Conservation (phyloP, 2,113 vertebrate species). For the Chelonoidis abingdonii region DNA sequence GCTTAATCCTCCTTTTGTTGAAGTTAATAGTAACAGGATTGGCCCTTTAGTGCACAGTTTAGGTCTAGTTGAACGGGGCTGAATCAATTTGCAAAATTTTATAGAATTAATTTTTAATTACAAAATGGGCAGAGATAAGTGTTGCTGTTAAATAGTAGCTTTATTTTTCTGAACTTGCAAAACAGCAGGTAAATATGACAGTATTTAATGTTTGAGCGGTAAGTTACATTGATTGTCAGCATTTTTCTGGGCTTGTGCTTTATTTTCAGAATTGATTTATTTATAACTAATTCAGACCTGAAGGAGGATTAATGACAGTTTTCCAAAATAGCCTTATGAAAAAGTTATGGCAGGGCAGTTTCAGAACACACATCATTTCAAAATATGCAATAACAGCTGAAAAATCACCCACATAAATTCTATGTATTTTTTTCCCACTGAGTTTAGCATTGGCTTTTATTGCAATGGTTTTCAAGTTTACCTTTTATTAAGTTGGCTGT, state of each 20-base stretch:
- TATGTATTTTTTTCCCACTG: neutral
- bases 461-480: accelerated
- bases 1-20: neutral
- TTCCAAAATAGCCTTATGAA: neutral
- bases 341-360: neutral
- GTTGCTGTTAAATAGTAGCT: neutral
- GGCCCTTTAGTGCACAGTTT: neutral
- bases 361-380: neutral
- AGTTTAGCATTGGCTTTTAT: neutral
- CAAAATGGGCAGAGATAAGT: neutral
- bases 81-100: neutral
- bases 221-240: neutral
- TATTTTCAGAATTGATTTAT: neutral
- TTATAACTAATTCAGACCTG: neutral
- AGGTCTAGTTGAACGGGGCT: neutral
- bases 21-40: neutral
- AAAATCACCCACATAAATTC: neutral
- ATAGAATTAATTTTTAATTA: neutral
- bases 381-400: neutral
- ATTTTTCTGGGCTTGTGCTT: neutral
- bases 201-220: neutral
- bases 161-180: neutral
- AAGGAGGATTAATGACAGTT: neutral
- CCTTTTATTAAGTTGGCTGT: neutral
- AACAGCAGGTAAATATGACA: neutral